These are phyloP conservation scores for Ursus arctos DNA, from an alignment of 2,113 vertebrate genomes.

Conservation along the genomic window DNA sequence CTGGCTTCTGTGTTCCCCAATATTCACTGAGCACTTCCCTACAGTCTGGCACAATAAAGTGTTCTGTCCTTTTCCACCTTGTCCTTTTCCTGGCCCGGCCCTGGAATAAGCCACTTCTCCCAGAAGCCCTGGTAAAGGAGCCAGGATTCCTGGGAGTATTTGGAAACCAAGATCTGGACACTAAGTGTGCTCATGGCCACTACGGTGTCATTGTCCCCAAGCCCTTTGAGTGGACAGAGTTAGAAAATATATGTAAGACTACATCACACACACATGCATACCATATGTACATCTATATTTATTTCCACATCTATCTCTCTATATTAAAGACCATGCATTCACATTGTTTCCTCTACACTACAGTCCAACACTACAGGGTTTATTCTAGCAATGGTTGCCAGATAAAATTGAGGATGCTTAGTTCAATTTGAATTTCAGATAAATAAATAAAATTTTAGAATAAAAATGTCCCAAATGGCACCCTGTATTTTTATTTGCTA, in stretches of 20 bases:
- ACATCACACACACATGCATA: neutral
- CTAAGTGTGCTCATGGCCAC: neutral
- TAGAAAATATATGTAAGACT: neutral
- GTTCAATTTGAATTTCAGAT: slow-evolving; percentile 47
- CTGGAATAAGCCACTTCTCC: neutral
- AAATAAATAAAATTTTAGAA: neutral
- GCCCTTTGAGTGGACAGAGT: neutral
- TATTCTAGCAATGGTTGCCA: neutral
- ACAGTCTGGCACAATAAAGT: neutral
- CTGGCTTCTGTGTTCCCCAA: no score
- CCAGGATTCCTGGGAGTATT: neutral
- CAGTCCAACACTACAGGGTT: neutral
- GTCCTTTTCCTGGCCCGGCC: neutral
- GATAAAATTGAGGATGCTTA: slow-evolving; percentile 19
- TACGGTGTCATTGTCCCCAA: neutral
- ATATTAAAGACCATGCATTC: neutral
- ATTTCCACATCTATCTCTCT: neutral
- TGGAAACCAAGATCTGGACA: neutral
- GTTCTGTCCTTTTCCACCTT: neutral
- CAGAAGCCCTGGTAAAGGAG: neutral
- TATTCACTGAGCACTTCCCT: neutral
- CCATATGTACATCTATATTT: neutral
- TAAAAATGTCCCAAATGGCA: neutral
- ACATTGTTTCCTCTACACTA: neutral
- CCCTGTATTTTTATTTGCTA: slow-evolving; percentile 13